Evolutionary conservation across 2,113 vertebrate genomes (phyloP).

Genomic region (Pluvianellus socialis): DNA sequence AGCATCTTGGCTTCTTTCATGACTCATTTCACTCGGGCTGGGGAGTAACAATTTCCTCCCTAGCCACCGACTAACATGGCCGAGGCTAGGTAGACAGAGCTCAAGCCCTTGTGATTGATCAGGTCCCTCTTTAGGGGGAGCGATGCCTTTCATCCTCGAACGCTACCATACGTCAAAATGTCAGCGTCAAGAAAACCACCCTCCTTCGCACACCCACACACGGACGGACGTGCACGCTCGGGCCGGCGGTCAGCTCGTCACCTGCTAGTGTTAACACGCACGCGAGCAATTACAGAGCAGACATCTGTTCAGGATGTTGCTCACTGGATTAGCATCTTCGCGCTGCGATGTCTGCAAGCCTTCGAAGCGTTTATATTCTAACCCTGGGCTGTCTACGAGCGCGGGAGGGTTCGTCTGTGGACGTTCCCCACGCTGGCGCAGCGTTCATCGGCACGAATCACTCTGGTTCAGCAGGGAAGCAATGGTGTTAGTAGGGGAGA

Average conservation of each 20-base stretch:
- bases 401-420: not conserved
- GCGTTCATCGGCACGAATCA: not conserved
- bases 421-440: not conserved
- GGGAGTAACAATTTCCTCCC: slow-evolving; percentile 67
- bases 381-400: not conserved
- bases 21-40: slow-evolving; percentile 61
- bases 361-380: not conserved
- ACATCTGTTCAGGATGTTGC: slow-evolving; percentile 54
- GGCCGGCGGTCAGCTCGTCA: not conserved
- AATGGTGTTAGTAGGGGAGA: not conserved
- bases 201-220: not conserved
- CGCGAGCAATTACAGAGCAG: not conserved
- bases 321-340: not conserved
- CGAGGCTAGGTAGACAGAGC: not conserved
- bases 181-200: not conserved
- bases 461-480: not conserved
- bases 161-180: not conserved
- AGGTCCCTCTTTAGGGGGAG: not conserved
- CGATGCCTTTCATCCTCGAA: not conserved
- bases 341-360: not conserved
- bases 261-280: slow-evolving; percentile 9
- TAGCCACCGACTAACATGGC: slow-evolving; percentile 21
- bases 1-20: slow-evolving; percentile 63
- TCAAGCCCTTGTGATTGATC: not conserved
- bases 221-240: accelerated